Conservation (phyloP, 2,113 vertebrate species). For the Actenoides hombroni region DNA sequence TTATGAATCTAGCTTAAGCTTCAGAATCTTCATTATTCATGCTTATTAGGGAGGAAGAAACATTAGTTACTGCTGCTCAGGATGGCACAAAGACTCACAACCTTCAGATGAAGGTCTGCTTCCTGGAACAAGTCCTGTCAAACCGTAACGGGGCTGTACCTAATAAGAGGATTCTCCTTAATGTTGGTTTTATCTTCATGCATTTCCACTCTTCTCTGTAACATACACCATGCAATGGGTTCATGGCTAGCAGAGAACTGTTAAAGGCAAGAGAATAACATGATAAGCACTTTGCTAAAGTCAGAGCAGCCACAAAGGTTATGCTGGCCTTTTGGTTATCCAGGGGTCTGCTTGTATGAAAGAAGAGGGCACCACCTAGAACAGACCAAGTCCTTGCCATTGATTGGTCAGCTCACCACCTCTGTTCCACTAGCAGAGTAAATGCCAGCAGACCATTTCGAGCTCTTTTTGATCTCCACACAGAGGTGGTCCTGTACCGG, state of each 20-base stretch:
- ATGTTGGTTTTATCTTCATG: not conserved
- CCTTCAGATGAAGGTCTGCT: not conserved
- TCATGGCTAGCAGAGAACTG: not conserved
- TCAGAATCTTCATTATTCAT: not conserved
- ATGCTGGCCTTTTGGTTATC: not conserved
- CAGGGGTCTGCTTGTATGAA: not conserved
- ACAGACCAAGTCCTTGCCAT: not conserved
- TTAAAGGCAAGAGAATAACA: fast-evolving
- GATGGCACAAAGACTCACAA: not conserved
- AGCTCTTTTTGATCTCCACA: not conserved
- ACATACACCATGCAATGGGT: not conserved
- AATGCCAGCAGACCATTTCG: not conserved
- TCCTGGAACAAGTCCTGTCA: not conserved
- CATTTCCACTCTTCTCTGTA: not conserved
- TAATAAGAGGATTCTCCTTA: not conserved
- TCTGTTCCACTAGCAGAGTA: not conserved
- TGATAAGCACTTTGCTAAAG: not conserved
- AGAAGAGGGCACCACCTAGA: not conserved
- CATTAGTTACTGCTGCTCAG: not conserved
- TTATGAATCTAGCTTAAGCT: not conserved
- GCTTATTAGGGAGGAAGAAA: not conserved
- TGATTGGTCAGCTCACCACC: not conserved
- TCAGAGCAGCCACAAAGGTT: not conserved
- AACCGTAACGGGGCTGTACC: not conserved
- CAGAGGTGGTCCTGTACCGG: not conserved